Conservation (phyloP, 2,888 invertebrate species). For the Philopedon plagiatum region DNA sequence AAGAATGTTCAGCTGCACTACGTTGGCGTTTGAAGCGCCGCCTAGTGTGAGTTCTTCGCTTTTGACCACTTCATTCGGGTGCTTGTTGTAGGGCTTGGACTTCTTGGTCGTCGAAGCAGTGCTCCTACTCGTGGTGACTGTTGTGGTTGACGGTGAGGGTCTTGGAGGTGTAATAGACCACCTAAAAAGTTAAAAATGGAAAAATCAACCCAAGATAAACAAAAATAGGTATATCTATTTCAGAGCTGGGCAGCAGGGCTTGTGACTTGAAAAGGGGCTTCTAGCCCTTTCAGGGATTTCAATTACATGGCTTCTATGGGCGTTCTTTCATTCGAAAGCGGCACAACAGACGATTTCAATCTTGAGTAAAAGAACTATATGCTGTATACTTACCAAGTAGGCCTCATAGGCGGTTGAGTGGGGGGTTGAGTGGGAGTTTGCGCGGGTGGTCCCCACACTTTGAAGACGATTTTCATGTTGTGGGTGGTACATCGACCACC, state of each 20-base stretch:
- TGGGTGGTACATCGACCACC: conserved; percentile 93
- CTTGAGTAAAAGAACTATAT: background rate
- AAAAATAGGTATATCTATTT: background rate
- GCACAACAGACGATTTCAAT: too few relatives aligned
- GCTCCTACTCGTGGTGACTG: conserved; percentile 67
- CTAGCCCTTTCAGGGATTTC: too few relatives aligned
- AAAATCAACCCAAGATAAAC: background rate
- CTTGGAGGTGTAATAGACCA: conserved; percentile 49
- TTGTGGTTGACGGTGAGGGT: conserved; percentile 76
- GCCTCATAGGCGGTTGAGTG: conserved; percentile 66
- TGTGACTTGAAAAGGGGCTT: too few relatives aligned
- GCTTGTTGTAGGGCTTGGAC: conserved; percentile 79
- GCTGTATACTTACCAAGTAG: conserved; percentile 59
- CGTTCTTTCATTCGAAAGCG: too few relatives aligned
- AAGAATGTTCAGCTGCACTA: conserved; percentile 40
- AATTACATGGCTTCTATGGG: too few relatives aligned
- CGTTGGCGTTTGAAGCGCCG: conserved; percentile 60
- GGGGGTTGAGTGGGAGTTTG: conserved; percentile 71
- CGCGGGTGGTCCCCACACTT: conserved; percentile 52
- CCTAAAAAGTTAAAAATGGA: conserved; percentile 19
- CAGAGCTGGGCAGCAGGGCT: too few relatives aligned
- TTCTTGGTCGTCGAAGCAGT: conserved; percentile 76
- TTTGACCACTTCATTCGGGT: conserved; percentile 93
- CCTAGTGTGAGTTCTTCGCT: conserved; percentile 91
- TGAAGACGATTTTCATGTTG: conserved; percentile 97